These are phyloP conservation scores for Hypsopygia costalis DNA, from an alignment of 2,888 invertebrate species.

Conservation along the genomic window DNA sequence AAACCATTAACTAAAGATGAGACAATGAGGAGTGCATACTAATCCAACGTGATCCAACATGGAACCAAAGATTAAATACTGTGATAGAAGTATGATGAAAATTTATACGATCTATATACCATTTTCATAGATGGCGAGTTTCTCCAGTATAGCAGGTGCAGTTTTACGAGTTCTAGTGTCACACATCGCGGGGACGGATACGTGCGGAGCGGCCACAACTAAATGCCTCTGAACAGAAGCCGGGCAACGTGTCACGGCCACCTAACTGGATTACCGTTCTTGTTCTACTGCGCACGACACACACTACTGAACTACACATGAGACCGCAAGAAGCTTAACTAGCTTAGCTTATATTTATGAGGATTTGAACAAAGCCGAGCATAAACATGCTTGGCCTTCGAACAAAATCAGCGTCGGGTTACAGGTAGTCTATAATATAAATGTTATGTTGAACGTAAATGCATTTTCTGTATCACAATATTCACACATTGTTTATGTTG, in stretches of 20 bases:
- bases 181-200: constrained; percentile 67
- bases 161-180: constrained; percentile 64
- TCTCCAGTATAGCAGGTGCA: constrained; percentile 72
- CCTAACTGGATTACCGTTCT: constrained; percentile 77
- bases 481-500: no score
- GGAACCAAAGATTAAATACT: constrained; percentile 28
- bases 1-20: no score
- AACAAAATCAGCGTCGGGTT: constrained; percentile 9
- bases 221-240: constrained; percentile 65
- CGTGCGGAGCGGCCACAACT: constrained; percentile 47
- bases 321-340: constrained; percentile 56
- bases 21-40: no score
- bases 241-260: constrained; percentile 77
- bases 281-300: constrained; percentile 73
- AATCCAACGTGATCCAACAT: no score
- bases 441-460: no score
- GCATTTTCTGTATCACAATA: no score
- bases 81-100: constrained; percentile 20
- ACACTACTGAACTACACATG: constrained; percentile 59
- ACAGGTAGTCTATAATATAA: no score
- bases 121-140: constrained; percentile 76
- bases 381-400: constrained; percentile 24
- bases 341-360: constrained; percentile 48
- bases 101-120: constrained; percentile 58
- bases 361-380: constrained; percentile 43